Evolutionary conservation across 2,888 invertebrate species (phyloP).

Genomic region (Nephrotoma guestfalica): DNA sequence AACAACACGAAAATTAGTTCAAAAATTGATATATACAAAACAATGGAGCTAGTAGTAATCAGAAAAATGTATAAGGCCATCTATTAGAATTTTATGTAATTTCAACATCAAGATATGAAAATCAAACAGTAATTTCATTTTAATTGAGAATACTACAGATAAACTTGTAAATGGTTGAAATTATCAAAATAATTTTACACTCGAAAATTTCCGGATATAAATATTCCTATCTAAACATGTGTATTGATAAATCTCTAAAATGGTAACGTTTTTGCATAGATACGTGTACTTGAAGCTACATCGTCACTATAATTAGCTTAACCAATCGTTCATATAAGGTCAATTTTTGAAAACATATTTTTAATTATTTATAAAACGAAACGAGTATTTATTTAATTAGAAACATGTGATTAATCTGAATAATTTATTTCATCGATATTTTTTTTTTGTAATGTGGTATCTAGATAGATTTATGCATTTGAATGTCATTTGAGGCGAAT

Average conservation of each 20-base stretch:
- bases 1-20: slow-evolving; percentile 15
- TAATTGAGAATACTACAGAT: neutral
- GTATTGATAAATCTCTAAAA: neutral
- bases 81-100: neutral
- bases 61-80: neutral
- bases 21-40: neutral
- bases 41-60: slow-evolving; percentile 9
- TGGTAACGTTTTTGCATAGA: neutral
- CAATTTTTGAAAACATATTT: too few relatives aligned
- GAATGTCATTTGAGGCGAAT: too few relatives aligned
- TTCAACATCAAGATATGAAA: neutral
- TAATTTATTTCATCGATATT: too few relatives aligned
- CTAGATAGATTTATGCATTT: too few relatives aligned
- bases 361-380: too few relatives aligned
- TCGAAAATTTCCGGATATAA: neutral
- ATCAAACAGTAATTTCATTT: neutral
- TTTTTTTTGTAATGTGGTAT: too few relatives aligned
- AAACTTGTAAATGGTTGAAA: neutral
- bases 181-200: neutral
- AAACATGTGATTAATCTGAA: too few relatives aligned
- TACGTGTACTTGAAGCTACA: neutral
- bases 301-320: too few relatives aligned
- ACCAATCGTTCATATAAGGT: too few relatives aligned
- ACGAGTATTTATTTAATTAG: too few relatives aligned
- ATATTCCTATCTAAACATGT: neutral